Conservation (phyloP, 2,797 vertebrate species). For the Ctenochaetus hawaiiensis region DNA sequence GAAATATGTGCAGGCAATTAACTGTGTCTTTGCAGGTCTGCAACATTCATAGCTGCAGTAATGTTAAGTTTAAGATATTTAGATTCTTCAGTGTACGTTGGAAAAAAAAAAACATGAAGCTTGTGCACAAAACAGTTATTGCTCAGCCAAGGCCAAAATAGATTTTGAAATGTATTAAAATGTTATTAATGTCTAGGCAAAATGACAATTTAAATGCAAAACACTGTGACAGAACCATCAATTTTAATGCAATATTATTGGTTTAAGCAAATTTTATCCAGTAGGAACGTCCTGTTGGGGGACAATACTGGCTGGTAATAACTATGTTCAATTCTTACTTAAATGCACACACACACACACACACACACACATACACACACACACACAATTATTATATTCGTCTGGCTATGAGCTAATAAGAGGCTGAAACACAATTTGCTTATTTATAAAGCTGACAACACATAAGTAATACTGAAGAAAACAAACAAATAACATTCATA, state of each 20-base stretch:
- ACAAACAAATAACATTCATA: conserved; percentile 41
- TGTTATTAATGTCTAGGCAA: conserved; percentile 10
- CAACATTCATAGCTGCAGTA: neutral
- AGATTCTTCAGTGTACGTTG: neutral
- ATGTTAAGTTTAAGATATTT: neutral
- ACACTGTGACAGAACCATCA: neutral
- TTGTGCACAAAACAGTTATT: neutral
- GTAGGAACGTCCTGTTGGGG: neutral
- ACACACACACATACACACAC: too few species aligned
- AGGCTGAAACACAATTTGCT: conserved; percentile 35
- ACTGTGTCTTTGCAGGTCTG: neutral
- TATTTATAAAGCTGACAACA: conserved; percentile 47
- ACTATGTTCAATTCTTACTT: neutral
- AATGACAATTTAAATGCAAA: conserved; percentile 37
- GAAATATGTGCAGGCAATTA: neutral
- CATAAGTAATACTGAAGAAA: conserved; percentile 29
- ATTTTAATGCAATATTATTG: conserved; percentile 13
- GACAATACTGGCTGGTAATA: conserved; percentile 5
- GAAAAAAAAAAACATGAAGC: conserved; percentile 11
- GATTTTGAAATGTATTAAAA: conserved; percentile 22
- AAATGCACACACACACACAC: neutral
- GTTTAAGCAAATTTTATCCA: conserved; percentile 2
- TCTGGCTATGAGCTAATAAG: conserved; percentile 41
- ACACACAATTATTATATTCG: conserved; percentile 24
- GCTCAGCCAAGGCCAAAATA: conserved; percentile 1